These are phyloP conservation scores for Melopsittacus undulatus DNA, from an alignment of 2,797 vertebrate species.

Conservation along the genomic window DNA sequence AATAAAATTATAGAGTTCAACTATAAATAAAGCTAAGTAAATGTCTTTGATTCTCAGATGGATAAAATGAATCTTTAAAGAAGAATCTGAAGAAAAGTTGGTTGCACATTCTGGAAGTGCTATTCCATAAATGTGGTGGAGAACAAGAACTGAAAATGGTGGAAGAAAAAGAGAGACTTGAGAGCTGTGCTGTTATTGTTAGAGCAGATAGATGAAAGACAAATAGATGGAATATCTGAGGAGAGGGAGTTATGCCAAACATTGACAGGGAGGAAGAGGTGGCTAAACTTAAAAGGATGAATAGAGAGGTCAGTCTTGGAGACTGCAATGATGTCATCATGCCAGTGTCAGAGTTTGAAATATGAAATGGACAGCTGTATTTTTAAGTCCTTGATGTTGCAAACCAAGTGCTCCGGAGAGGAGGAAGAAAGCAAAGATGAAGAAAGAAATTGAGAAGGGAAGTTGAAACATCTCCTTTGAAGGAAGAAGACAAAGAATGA, in stretches of 20 bases:
- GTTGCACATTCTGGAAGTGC: not conserved
- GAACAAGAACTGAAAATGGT: not conserved
- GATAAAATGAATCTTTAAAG: slow-evolving; percentile 55
- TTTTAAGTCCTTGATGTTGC: slow-evolving; percentile 11
- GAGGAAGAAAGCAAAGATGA: not conserved
- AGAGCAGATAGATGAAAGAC: slow-evolving; percentile 4
- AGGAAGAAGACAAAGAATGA: not conserved
- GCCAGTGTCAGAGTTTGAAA: not conserved
- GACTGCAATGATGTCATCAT: not conserved
- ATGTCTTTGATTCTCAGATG: slow-evolving; percentile 65
- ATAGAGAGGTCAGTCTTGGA: not conserved
- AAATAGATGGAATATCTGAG: slow-evolving; percentile 2
- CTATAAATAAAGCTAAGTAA: slow-evolving; percentile 64
- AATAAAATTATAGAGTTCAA: slow-evolving; percentile 61
- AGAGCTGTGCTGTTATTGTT: slow-evolving; percentile 23
- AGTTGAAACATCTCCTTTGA: not conserved
- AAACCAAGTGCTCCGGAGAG: not conserved
- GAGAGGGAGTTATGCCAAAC: slow-evolving; percentile 1
- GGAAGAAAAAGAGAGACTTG: not conserved
- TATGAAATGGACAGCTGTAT: slow-evolving; percentile 19
- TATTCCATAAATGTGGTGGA: not conserved
- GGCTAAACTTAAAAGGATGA: slow-evolving; percentile 11
- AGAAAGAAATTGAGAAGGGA: not conserved
- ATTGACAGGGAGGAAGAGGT: not conserved
- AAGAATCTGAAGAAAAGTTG: slow-evolving; percentile 47